Conservation (phyloP, 2,797 vertebrate genomes). For the Sebastes itinus region DNA sequence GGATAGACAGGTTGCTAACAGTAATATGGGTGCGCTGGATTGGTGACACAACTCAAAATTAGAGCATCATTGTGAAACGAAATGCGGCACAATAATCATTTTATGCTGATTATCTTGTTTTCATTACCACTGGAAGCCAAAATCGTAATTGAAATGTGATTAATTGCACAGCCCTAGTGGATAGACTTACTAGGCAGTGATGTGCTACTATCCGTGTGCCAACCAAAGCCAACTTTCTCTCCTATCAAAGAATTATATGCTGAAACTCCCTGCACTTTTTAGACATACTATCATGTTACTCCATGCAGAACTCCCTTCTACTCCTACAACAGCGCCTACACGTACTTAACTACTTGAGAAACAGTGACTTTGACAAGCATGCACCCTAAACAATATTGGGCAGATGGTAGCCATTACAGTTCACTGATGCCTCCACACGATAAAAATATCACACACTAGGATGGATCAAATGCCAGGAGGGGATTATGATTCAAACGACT, state of each 20-base stretch:
- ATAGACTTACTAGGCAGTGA: neutral
- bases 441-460: slow-evolving; percentile 54
- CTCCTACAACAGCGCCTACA: neutral
- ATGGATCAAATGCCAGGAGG: slow-evolving; percentile 32
- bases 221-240: neutral
- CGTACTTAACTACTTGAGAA: slow-evolving; percentile 14
- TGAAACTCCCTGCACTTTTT: neutral
- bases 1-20: neutral
- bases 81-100: too few relatives aligned
- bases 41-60: too few relatives aligned
- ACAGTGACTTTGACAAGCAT: slow-evolving; percentile 34
- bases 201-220: neutral
- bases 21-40: neutral
- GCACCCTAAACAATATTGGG: slow-evolving; percentile 24
- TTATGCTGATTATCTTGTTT: too few relatives aligned
- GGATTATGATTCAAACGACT: slow-evolving; percentile 18
- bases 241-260: neutral
- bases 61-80: too few relatives aligned
- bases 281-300: too few relatives aligned
- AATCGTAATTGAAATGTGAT: too few relatives aligned
- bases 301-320: neutral
- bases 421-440: slow-evolving; percentile 45
- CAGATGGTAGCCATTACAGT: slow-evolving; percentile 68
- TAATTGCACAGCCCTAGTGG: neutral
- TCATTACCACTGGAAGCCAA: too few relatives aligned